Conservation (phyloP, 2,797 vertebrate species). For the Rhabdomys pumilio region DNA sequence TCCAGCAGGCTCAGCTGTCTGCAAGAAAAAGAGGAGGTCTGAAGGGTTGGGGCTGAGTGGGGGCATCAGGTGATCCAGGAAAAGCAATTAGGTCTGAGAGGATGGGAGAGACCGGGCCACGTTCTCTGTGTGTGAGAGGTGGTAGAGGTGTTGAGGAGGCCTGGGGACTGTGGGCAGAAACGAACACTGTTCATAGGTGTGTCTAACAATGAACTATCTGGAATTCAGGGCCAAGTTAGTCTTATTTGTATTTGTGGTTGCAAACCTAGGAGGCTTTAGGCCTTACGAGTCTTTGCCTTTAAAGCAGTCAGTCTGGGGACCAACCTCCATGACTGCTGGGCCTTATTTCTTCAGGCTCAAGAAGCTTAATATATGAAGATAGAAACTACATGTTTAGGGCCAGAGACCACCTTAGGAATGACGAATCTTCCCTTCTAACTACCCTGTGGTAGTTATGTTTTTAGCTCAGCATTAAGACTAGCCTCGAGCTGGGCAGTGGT, state of each 20-base stretch:
- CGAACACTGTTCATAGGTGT: not conserved
- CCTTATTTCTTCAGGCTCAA: not conserved
- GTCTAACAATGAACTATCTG: not conserved
- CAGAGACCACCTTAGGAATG: not conserved
- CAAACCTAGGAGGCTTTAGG: conserved; percentile 3
- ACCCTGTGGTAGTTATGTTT: too few relatives aligned
- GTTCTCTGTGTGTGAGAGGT: not conserved
- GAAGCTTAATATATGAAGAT: not conserved
- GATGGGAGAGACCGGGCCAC: too few relatives aligned
- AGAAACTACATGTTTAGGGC: not conserved
- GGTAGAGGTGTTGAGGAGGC: not conserved
- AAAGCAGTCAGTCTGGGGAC: not conserved
- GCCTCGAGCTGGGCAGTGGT: not conserved
- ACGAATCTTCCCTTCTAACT: too few relatives aligned
- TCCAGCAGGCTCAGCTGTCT: conserved; percentile 73
- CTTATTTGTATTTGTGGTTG: conserved; percentile 7
- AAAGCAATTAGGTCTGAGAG: not conserved
- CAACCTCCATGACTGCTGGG: not conserved
- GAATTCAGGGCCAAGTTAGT: not conserved
- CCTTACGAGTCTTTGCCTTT: not conserved
- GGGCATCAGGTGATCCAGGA: not conserved
- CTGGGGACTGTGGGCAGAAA: fast-evolving
- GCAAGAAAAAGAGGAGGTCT: not conserved
- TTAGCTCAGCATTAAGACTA: not conserved
- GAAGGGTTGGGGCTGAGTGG: not conserved